Base-by-base conservation (phyloP, 1,140 invertebrate genomes). In the Sminthurinus signatus region DNA sequence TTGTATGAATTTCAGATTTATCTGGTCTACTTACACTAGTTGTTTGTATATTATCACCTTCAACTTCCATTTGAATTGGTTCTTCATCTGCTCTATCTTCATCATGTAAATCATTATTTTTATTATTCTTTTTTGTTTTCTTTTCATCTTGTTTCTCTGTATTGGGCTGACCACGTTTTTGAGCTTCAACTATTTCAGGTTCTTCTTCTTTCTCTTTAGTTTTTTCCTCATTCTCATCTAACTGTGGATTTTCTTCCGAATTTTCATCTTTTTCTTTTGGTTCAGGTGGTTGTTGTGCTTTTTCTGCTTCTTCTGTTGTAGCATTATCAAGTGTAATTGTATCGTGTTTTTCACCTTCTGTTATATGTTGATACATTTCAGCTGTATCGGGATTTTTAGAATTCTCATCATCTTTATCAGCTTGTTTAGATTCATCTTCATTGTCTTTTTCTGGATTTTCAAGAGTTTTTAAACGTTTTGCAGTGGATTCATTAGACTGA, bases 301-400 rank as follows among this genome's bases (percentile, higher is more conserved):
- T 82, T 63, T 87, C 82, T 0, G 86, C 85, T 78, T 96, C 91
- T 72, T 96, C 90, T 75, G 88, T 74, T 1, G 81, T 83, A 21
- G 83, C 83, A 15, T 79, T 78, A 75, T 85, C 84, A 59, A 84
- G 71, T 21, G 80, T 80, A 66, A 82, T 78, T 12, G 77, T 73
- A 70, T 83, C 80, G 56, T 74, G 82, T 29, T 85, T 83, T 62
- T 87, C 85, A 0, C 88, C 82, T 69, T 92, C 84, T 70, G 88
- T 85, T 0, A 96, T 85, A 75, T 96, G 93, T 76, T 95, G 86
- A 76, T 88, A 95, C 44, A 87, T 79, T 51, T 91, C 87, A 1
- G 85, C 67, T 44, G 23, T 60, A 39, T 51, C 56, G 80, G 28
- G 19, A 19, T 83, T 80, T 43, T 75, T 72, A 5, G 81, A 75